phyloP scores from a whole-genome alignment of 1,140 invertebrate genomes.

The Notospermus geniculatus region DNA sequence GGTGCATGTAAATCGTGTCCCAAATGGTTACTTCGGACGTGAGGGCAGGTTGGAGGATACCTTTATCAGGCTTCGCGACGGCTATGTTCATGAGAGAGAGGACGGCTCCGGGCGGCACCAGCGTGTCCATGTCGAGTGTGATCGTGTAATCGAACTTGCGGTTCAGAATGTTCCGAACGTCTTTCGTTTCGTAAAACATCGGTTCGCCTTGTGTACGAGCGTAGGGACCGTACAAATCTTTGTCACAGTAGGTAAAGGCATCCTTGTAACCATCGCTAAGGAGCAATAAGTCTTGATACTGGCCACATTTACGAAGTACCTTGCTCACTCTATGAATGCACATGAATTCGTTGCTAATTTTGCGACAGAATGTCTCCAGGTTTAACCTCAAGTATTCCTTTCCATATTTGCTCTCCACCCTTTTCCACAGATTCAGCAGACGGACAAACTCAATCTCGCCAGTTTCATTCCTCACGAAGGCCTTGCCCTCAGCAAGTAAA shows the following conservation, averaged over 20 bases:
- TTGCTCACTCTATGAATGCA: slow-evolving; percentile 41
- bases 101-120: slow-evolving; percentile 32
- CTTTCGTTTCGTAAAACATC: slow-evolving; percentile 39
- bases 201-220: slow-evolving; percentile 35
- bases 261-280: slow-evolving; percentile 39
- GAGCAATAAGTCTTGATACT: slow-evolving; percentile 48
- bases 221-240: slow-evolving; percentile 30
- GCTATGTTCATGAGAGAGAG: slow-evolving; percentile 40
- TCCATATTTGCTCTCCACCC: slow-evolving; percentile 29
- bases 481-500: slow-evolving; percentile 36
- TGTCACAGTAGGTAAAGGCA: slow-evolving; percentile 41
- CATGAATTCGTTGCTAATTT: slow-evolving; percentile 46
- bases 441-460: slow-evolving; percentile 28
- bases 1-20: slow-evolving; percentile 45
- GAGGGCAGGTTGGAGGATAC: slow-evolving; percentile 46
- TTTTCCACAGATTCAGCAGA: slow-evolving; percentile 34
- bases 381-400: slow-evolving; percentile 35
- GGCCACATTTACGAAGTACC: slow-evolving; percentile 46
- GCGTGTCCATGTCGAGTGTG: slow-evolving; percentile 44
- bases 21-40: slow-evolving; percentile 32
- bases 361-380: slow-evolving; percentile 39
- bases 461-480: slow-evolving; percentile 29
- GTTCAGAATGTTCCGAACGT: slow-evolving; percentile 36
- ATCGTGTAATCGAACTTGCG: slow-evolving; percentile 46
- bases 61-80: slow-evolving; percentile 43